Base-by-base conservation (phyloP, 2,888 invertebrate species). In the Stenotaenia linearis region DNA sequence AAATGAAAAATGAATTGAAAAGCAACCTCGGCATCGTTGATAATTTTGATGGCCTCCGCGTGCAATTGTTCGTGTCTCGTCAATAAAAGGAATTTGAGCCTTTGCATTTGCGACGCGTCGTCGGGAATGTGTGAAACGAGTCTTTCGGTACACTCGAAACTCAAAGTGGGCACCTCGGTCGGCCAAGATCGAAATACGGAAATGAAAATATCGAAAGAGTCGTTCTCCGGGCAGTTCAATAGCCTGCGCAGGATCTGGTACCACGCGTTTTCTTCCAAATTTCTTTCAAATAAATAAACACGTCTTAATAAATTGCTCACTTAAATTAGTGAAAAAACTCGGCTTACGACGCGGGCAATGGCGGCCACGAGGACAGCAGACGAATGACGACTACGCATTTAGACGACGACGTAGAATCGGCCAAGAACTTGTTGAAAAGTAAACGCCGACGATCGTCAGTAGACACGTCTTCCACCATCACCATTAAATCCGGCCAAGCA, bases 401-500 rank as follows among this genome's bases (percentile, higher is more conserved):
- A 15, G 56, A 5, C 40, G 79, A 15, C 3, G 79, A 37, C 10
- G 15, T 18, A 56, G 79, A 79, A 15, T 37, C 18, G 28, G 28
- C 5, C 10, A 77, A 21, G n/a, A 80, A 30, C 45, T 80, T 77
- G 15, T 30, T 21, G 37, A 80, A 77, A 9, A 79, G 21, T 30
- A n/a, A 25, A 56, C 61, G 56, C 9, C 77, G 61, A 15, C 56
- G 15, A 10, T 75, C 56, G 9, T 35, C 77, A 18, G 25, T 79
- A 12, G 56, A 61, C 35, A 79, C 45, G 28, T 80, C 79, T 3
- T 80, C 77, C 6, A 37, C 9, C 7, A 21, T 18, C 15, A 79
- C 40, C 77, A 76, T 5, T 75, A 23, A 23, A 77, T 80, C 77
- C 28, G 80, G 79, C 80, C 80, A 80, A 28, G 61, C 75, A 3